Conservation (phyloP, 1,140 invertebrate species). For the Diploscapter pachys region DNA sequence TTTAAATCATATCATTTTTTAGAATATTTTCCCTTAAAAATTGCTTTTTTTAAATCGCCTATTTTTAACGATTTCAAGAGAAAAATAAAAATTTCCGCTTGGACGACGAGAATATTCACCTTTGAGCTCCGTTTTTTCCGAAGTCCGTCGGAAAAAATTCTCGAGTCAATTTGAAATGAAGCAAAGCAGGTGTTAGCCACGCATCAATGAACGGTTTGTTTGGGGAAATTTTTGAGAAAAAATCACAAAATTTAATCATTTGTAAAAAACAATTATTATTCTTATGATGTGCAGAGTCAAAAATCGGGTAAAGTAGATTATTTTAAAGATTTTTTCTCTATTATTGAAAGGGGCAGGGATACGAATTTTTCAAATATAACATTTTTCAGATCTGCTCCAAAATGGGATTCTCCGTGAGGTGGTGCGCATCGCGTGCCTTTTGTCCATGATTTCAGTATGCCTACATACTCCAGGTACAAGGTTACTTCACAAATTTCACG, state of each 20-base stretch:
- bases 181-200: background rate
- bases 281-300: constrained; percentile 19
- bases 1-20: too few relatives aligned
- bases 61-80: too few relatives aligned
- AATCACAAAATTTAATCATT: background rate
- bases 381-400: constrained; percentile 46
- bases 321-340: constrained; percentile 13
- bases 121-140: too few relatives aligned
- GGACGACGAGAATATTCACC: too few relatives aligned
- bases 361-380: background rate
- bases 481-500: too few relatives aligned
- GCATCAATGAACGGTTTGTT: constrained; percentile 15
- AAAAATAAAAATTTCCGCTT: too few relatives aligned
- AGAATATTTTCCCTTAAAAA: too few relatives aligned
- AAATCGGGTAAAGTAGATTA: constrained; percentile 15
- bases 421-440: constrained; percentile 50
- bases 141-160: background rate
- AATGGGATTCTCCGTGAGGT: constrained; percentile 31
- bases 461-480: constrained; percentile 46
- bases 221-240: constrained; percentile 8
- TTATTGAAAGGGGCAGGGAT: background rate
- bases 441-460: constrained; percentile 56
- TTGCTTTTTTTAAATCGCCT: too few relatives aligned
- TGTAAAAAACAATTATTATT: constrained; percentile 13
- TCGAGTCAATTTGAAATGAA: background rate